Base-by-base conservation (phyloP, 2,888 invertebrate genomes). In the Cephus pygmeus region DNA sequence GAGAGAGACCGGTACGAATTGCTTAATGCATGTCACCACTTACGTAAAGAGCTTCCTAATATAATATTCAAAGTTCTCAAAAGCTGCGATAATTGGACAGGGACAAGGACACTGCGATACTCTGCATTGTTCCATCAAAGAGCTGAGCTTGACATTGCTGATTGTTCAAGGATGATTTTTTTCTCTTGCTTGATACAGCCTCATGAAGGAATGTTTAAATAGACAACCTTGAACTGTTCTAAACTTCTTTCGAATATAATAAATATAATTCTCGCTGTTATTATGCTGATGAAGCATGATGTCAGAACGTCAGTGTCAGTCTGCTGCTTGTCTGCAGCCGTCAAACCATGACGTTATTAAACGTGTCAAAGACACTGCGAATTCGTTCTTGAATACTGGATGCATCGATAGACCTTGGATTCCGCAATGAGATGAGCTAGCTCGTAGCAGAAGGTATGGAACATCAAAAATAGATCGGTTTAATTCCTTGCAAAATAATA, bases 1-100 rank as follows among this genome's bases (percentile, higher is more conserved):
- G 2, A 33, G 34, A 73, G 68, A 73, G 78, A 76, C 73, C 23
- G 23, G 34, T 68, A 69, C 77, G 69, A 69, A 73, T 69, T 23
- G 23, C 56, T 23, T 56, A 56, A 56, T 9, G 56, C 9, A 23
- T 56, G 9, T 56, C 56, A 23, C 2, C 56, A 56, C 23, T 56
- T 56, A 23, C 9, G 56, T 56, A 56, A 56, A 56, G 56, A 56
- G 56, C 56, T 56, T 56, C 56, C 23, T 56, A 56, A 23, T 0
- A 6, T 23, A 56, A 23, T 56, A 40, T 6, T 56, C 56, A 23
- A 40, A 15, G 6, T 23, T 9, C 1, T 56, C 23, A 56, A 56
- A 56, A 56, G 23, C 23, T 56, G 56, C 15, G 23, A 23, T 56
- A 56, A 56, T 56, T 56, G 15, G 6, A 56, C 23, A 56, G 23